A percentile compares a stretch with the other conserved stretches of the same genome.
Evolutionary conservation across 2,113 vertebrate species (phyloP).

Genomic region (Callaeas wilsoni): DNA sequence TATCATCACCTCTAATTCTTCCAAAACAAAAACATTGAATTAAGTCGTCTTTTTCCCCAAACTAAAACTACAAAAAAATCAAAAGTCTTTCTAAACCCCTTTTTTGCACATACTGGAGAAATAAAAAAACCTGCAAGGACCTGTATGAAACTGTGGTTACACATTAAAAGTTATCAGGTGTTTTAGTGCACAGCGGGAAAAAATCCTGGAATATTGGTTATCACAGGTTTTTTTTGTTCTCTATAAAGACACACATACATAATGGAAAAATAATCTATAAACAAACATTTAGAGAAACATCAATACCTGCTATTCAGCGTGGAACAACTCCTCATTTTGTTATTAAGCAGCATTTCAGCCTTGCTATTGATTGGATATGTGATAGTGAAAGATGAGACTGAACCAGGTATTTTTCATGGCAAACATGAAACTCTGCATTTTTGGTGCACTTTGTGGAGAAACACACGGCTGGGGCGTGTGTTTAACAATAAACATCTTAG

Average conservation of each 20-base stretch:
- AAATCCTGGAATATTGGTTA: background rate
- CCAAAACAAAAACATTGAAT: background rate
- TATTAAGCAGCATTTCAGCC: constrained; percentile 54
- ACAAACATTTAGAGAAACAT: constrained; percentile 35
- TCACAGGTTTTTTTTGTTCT: background rate
- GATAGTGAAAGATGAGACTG: constrained; percentile 4
- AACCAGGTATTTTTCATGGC: background rate
- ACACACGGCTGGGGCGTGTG: background rate
- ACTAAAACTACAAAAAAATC: background rate
- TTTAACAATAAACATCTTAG: background rate
- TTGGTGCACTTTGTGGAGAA: background rate
- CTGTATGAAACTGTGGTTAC: background rate
- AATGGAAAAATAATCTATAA: constrained; percentile 38
- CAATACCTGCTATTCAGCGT: background rate
- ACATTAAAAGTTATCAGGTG: background rate
- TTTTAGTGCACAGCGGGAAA: background rate
- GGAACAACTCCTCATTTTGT: constrained; percentile 30
- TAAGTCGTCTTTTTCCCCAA: background rate
- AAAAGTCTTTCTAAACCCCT: background rate
- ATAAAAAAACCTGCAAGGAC: background rate
- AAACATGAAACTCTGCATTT: background rate
- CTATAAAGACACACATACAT: background rate
- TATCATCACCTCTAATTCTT: background rate
- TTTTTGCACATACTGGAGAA: background rate
- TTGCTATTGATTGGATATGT: constrained; percentile 14